phyloP scores from a whole-genome alignment of 2,888 invertebrate genomes.

The Ectropis crepuscularia region DNA sequence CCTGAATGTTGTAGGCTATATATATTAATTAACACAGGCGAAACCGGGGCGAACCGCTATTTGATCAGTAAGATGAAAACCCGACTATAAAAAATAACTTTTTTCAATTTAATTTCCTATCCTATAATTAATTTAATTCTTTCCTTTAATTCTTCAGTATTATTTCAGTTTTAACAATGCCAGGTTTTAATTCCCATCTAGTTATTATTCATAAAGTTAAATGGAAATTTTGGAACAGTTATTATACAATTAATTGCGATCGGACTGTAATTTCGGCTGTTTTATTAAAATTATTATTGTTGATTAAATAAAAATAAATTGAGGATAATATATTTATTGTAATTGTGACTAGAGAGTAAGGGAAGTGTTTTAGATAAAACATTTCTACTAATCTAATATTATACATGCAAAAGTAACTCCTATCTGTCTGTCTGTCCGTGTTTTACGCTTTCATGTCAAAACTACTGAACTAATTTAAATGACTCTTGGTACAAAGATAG shows the following conservation, averaged over 20 bases:
- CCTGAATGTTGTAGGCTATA: too few species aligned
- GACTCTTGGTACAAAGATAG: too few species aligned
- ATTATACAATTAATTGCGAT: constrained; percentile 35
- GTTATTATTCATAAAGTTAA: constrained; percentile 34
- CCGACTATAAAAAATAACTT: neutral
- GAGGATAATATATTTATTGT: neutral
- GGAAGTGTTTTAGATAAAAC: neutral
- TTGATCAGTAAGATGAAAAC: neutral
- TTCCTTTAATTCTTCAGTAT: constrained; percentile 8
- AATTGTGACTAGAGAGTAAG: neutral
- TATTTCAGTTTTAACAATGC: constrained; percentile 17
- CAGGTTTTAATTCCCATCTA: constrained; percentile 28
- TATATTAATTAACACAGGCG: too few species aligned
- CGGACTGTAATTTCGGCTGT: constrained; percentile 28
- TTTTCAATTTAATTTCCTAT: constrained; percentile 1
- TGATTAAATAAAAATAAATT: constrained; percentile 17
- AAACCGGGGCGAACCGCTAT: too few species aligned
- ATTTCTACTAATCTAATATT: too few species aligned
- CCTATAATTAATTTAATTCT: constrained; percentile 7
- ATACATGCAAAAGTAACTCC: too few species aligned
- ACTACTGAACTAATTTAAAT: too few species aligned
- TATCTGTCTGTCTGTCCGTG: too few species aligned
- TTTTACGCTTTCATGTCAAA: too few species aligned
- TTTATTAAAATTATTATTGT: constrained; percentile 27
- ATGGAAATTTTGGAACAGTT: constrained; percentile 34